Percentiles rank a stretch among this genome's conserved stretches.
These are phyloP conservation scores for Malacoraja senta DNA, from an alignment of 2,797 vertebrate genomes.

Conservation along the genomic window DNA sequence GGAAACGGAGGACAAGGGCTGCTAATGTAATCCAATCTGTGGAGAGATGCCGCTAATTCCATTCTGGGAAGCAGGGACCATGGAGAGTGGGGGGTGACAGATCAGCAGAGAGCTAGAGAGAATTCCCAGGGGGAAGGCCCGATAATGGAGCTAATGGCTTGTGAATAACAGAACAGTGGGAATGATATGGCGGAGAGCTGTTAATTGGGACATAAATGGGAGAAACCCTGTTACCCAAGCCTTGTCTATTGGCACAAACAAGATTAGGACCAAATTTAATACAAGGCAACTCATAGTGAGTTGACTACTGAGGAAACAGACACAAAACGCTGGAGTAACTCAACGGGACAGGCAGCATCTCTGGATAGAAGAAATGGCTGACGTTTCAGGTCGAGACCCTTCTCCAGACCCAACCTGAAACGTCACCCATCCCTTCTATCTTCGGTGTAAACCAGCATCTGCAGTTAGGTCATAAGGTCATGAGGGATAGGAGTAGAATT, in stretches of 20 bases:
- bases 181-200: not conserved
- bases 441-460: no score
- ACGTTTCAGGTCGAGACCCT: no score
- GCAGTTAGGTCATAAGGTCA: no score
- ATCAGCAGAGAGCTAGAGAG: constrained; percentile 14
- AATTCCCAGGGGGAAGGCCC: not conserved
- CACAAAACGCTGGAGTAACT: no score
- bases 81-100: not conserved
- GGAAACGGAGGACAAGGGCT: constrained; percentile 77
- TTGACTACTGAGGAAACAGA: not conserved
- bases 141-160: constrained; percentile 24
- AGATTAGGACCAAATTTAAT: constrained; percentile 20
- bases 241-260: constrained; percentile 12
- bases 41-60: constrained; percentile 39
- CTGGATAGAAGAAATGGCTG: no score
- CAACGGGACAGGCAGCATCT: no score
- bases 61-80: not conserved
- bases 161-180: not conserved
- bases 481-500: no score
- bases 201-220: constrained; percentile 33
- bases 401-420: no score
- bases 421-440: no score
- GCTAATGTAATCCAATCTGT: constrained; percentile 76
- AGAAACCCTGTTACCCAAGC: not conserved
- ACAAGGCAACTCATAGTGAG: not conserved